Conservation (phyloP, 2,113 vertebrate genomes). For the Oncorhynchus gorbuscha region DNA sequence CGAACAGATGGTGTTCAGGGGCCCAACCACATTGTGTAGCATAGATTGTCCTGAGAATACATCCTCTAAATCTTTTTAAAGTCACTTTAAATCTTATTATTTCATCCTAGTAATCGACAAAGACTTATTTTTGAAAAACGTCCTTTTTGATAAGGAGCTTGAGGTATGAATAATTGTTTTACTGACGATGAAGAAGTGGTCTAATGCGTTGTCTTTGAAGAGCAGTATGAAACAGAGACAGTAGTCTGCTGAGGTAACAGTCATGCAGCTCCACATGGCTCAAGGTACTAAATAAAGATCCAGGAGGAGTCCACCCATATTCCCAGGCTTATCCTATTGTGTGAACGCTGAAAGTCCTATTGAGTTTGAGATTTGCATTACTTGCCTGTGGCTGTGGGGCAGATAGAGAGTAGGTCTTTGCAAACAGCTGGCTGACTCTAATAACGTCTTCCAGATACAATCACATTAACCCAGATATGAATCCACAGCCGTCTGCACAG, state of each 20-base stretch:
- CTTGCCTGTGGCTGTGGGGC: slow-evolving; percentile 13
- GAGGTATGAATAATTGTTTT: slow-evolving; percentile 5
- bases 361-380: slow-evolving; percentile 13
- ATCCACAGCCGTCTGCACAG: slow-evolving; percentile 44
- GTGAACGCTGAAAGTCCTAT: slow-evolving; percentile 4
- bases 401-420: slow-evolving; percentile 22
- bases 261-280: neutral
- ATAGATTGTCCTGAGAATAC: slow-evolving; percentile 45
- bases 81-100: no score
- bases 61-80: slow-evolving; percentile 9
- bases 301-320: slow-evolving; percentile 1
- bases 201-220: neutral
- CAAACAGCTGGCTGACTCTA: slow-evolving; percentile 48
- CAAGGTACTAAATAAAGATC: slow-evolving; percentile 12
- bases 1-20: slow-evolving; percentile 71
- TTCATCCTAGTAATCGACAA: no score
- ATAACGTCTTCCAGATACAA: slow-evolving; percentile 38
- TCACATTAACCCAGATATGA: slow-evolving; percentile 61
- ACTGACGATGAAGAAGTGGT: neutral
- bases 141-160: slow-evolving; percentile 5
- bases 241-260: slow-evolving; percentile 20
- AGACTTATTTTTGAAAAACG: slow-evolving; percentile 10
- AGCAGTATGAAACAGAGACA: slow-evolving; percentile 27
- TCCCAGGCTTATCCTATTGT: slow-evolving; percentile 9
- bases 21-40: slow-evolving; percentile 42